phyloP scores from a whole-genome alignment of 2,888 invertebrate species.

The Buathra laborator region DNA sequence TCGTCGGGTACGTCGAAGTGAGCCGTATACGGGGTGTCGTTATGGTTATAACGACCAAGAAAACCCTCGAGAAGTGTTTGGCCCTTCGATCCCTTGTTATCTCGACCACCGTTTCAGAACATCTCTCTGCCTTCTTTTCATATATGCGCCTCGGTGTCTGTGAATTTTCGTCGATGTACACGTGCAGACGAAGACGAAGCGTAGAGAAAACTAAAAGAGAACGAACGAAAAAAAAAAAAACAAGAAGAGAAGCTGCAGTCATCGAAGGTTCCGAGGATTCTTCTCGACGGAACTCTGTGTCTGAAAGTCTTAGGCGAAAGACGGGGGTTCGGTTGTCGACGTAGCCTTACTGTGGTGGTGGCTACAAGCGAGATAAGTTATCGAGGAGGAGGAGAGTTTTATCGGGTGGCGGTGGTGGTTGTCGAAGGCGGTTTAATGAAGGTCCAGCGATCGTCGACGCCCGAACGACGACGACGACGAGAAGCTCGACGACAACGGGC shows the following conservation, averaged over 20 bases:
- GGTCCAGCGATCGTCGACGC: constrained; percentile 74
- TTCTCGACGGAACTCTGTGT: constrained; percentile 65
- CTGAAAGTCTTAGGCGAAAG: constrained; percentile 66
- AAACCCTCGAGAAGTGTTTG: constrained; percentile 75
- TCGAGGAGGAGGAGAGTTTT: constrained; percentile 77
- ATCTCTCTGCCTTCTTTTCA: constrained; percentile 37
- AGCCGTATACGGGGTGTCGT: constrained; percentile 69
- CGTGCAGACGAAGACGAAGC: constrained; percentile 19
- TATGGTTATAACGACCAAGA: constrained; percentile 80
- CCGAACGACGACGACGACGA: not conserved
- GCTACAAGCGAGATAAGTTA: constrained; percentile 78
- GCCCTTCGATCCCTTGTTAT: constrained; percentile 80
- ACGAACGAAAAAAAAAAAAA: constrained; percentile 33
- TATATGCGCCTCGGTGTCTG: not conserved
- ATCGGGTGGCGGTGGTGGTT: constrained; percentile 72
- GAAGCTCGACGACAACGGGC: constrained; percentile 41
- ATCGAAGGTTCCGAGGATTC: constrained; percentile 59
- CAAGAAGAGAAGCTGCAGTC: constrained; percentile 39
- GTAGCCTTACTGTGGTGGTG: constrained; percentile 45
- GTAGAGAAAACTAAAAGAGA: constrained; percentile 45
- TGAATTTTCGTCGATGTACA: not conserved
- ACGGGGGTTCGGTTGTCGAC: constrained; percentile 42
- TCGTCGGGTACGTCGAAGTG: constrained; percentile 30
- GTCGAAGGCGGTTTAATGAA: constrained; percentile 79
- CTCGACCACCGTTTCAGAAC: constrained; percentile 73